Evolutionary conservation across 2,797 vertebrate genomes (phyloP).

Genomic region (Hirundo rustica): DNA sequence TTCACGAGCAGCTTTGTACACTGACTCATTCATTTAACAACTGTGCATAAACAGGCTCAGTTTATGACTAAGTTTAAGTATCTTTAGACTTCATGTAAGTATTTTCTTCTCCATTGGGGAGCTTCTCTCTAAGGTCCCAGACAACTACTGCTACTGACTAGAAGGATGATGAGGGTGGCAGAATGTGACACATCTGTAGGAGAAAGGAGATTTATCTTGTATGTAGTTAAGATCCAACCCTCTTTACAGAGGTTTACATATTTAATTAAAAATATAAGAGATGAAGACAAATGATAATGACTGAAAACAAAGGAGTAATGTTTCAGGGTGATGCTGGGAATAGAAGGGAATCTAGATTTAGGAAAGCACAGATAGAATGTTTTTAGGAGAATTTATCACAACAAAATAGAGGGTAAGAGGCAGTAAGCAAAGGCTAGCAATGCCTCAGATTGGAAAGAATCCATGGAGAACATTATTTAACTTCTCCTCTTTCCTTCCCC

Average conservation of each 20-base stretch:
- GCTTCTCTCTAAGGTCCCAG: neutral
- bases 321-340: neutral
- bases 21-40: neutral
- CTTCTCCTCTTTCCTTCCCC: neutral
- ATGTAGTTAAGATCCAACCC: neutral
- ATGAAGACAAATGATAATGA: rapidly evolving
- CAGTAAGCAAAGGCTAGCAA: neutral
- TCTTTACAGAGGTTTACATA: too few species aligned
- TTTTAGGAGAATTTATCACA: neutral
- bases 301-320: neutral
- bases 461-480: neutral
- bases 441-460: neutral
- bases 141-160: neutral
- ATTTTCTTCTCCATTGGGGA: neutral
- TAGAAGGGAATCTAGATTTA: neutral
- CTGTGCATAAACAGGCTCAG: neutral
- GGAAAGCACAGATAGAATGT: neutral
- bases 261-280: too few species aligned
- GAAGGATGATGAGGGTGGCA: neutral
- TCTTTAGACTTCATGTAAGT: neutral
- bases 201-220: neutral
- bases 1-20: neutral
- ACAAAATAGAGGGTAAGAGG: neutral
- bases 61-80: neutral
- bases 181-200: rapidly evolving